These are phyloP conservation scores for Procapra przewalskii DNA, from an alignment of 2,113 vertebrate species.

Conservation along the genomic window DNA sequence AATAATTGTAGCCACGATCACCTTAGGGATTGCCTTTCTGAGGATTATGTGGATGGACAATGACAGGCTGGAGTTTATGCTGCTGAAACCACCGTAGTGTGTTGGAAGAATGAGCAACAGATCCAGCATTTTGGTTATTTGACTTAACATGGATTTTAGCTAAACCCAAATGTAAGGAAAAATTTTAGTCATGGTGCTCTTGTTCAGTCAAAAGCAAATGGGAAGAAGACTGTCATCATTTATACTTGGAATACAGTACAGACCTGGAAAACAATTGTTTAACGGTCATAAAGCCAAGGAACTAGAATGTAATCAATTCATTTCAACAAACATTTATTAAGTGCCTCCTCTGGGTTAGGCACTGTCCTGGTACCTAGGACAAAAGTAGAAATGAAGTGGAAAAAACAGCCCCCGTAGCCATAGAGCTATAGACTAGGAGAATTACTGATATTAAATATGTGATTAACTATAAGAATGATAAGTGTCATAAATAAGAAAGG, in stretches of 20 bases:
- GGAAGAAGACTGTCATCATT: not conserved
- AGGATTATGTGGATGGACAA: not conserved
- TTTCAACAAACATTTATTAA: not conserved
- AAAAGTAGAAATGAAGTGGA: not conserved
- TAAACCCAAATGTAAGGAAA: slow-evolving; percentile 38
- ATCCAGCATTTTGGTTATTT: slow-evolving; percentile 25
- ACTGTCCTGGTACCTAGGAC: not conserved
- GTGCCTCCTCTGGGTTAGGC: not conserved
- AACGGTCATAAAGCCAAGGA: not conserved
- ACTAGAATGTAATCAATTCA: not conserved
- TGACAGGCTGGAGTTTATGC: not conserved
- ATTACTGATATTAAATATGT: not conserved
- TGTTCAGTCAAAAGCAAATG: slow-evolving; percentile 15
- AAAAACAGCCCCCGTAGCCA: not conserved
- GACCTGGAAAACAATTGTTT: not conserved
- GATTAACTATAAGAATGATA: not conserved
- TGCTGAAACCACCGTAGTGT: slow-evolving; percentile 1
- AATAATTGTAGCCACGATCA: not conserved
- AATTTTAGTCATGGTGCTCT: not conserved
- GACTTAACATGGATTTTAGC: not conserved
- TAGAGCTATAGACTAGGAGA: not conserved
- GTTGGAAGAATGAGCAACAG: slow-evolving; percentile 34
- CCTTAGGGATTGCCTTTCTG: not conserved
- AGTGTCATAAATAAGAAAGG: not conserved
- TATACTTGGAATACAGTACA: not conserved